phyloP scores from a whole-genome alignment of 1,140 invertebrate species.

The Antheraea mylitta region DNA sequence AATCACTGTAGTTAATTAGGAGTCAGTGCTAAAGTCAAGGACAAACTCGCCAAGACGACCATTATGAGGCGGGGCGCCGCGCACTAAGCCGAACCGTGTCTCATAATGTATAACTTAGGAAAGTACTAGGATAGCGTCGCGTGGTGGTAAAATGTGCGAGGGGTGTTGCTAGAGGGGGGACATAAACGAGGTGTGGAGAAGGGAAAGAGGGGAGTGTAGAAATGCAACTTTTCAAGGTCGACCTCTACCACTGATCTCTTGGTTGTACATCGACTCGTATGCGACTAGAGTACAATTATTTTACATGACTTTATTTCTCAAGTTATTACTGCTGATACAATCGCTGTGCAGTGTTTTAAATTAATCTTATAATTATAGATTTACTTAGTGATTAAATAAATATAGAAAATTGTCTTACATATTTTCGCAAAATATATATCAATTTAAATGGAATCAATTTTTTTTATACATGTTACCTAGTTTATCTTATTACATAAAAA shows the following conservation, averaged over 20 bases:
- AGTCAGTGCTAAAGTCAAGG: neutral
- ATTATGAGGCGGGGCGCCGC: neutral
- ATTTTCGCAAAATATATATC: no score
- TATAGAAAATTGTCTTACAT: no score
- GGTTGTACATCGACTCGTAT: neutral
- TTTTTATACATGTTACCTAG: no score
- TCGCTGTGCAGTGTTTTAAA: no score
- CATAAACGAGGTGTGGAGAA: neutral
- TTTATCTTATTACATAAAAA: no score
- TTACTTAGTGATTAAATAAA: no score
- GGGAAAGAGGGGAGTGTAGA: neutral
- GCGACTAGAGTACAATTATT: neutral
- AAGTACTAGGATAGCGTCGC: conserved; percentile 5
- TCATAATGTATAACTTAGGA: conserved; percentile 6
- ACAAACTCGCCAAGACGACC: neutral
- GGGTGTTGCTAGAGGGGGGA: neutral
- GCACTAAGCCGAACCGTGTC: neutral
- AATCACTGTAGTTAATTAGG: neutral
- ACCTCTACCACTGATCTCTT: neutral
- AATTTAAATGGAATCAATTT: no score
- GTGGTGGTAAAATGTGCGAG: conserved; percentile 10
- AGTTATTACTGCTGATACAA: neutral
- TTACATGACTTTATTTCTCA: neutral
- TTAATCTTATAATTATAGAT: no score
- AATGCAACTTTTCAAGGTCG: conserved; percentile 55